phyloP scores from a whole-genome alignment of 2,797 vertebrate genomes.

The Bucorvus abyssinicus region DNA sequence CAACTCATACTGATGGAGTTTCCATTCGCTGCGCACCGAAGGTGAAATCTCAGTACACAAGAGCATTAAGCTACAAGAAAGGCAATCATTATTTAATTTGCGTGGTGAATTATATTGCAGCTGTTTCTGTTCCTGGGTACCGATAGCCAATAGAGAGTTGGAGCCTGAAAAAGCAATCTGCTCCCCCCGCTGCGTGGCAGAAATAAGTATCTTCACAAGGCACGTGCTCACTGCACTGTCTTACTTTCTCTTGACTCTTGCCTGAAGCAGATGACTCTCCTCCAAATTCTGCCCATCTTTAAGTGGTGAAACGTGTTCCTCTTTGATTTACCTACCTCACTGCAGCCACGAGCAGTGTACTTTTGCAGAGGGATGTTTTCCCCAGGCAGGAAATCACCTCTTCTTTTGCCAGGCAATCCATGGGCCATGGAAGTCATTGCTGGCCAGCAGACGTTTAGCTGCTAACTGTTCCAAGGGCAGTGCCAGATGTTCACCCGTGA shows the following conservation, averaged over 20 bases:
- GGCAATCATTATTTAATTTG: neutral
- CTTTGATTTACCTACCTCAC: neutral
- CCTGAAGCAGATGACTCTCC: neutral
- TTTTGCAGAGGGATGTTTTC: neutral
- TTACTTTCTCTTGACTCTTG: neutral
- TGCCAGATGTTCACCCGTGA: neutral
- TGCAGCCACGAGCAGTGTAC: neutral
- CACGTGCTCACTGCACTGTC: neutral
- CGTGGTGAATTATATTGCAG: neutral
- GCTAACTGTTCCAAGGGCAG: neutral
- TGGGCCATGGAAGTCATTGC: neutral
- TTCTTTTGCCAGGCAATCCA: neutral
- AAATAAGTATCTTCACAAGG: neutral
- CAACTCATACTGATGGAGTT: neutral
- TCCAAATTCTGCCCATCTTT: neutral
- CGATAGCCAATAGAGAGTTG: neutral
- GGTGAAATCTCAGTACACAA: neutral
- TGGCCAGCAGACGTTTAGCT: neutral
- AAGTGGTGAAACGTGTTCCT: neutral
- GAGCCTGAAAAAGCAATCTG: slow-evolving; percentile 8
- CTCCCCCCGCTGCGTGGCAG: neutral
- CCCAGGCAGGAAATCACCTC: neutral
- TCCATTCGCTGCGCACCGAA: neutral
- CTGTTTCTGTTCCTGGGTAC: neutral
- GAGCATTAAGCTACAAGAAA: neutral